Conservation (phyloP, 2,888 invertebrate genomes). For the Drepanosiphum platanoidis region DNA sequence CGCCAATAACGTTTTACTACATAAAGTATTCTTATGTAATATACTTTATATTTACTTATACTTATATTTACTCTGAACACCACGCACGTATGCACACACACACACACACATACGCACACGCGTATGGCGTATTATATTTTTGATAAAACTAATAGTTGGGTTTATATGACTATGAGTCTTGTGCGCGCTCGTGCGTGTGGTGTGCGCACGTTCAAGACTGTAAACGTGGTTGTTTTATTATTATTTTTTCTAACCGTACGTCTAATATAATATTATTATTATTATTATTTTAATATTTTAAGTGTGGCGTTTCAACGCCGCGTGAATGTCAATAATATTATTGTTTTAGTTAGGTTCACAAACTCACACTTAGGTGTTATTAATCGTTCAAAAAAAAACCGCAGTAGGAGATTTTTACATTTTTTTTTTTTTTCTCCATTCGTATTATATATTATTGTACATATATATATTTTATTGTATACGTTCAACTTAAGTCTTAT, state of each 20-base stretch:
- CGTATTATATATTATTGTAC: slow-evolving; percentile 16
- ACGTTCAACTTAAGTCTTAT: slow-evolving; percentile 21
- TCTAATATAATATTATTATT: too few species aligned
- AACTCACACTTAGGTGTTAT: neutral
- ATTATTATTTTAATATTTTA: neutral
- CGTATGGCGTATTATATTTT: neutral
- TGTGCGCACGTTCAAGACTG: slow-evolving; percentile 15
- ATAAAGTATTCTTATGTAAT: neutral
- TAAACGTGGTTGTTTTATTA: slow-evolving; percentile 30
- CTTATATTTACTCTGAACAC: neutral
- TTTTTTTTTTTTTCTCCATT: slow-evolving; percentile 28
- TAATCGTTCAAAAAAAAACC: too few species aligned
- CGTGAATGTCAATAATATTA: neutral
- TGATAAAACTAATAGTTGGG: neutral
- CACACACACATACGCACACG: neutral
- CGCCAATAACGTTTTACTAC: neutral
- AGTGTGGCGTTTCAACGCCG: neutral
- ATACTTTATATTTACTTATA: too few species aligned
- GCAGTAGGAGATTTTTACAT: neutral
- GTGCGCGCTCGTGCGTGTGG: neutral
- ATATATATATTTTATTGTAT: slow-evolving; percentile 35
- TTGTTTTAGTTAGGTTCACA: neutral
- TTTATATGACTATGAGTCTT: neutral
- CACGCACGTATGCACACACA: neutral
- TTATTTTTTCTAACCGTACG: neutral